Base-by-base conservation (phyloP, 1,140 invertebrate species). In the Gerris buenoi region DNA sequence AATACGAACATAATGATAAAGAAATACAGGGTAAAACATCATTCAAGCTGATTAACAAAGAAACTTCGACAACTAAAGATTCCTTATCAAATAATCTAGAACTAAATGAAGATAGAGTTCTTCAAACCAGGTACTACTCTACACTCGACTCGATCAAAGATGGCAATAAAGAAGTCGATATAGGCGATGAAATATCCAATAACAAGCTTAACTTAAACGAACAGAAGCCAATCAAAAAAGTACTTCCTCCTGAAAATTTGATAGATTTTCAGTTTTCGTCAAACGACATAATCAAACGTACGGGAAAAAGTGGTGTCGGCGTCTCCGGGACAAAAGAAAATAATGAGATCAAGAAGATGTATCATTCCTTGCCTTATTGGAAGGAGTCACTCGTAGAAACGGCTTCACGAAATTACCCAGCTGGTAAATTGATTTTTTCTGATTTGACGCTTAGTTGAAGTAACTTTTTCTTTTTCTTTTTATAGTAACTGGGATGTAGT, bases 361-460 rank as follows among this genome's bases (percentile, higher is more conserved):
- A 61, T 22, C 59, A 61, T 22, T 10, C 5, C n/a, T 10, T 61
- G 25, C 59, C 59, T 3, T 61, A n/a, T 22, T 61, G 59, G 59
- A 61, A 22, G 22, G 25, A 61, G 3, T 61, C 59, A 5, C 3
- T 61, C 59, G n/a, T 61, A 5, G 3, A 61, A 25, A 25, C 25
- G 10, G 25, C 59, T 3, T 25, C n/a, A 5, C 3, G 5, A 22
- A 61, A 22, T 69, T 69, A 27, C 81, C n/a, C n/a, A n/a, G n/a
- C n/a, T n/a, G n/a, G n/a, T n/a, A n/a, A n/a, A n/a, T n/a, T n/a
- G n/a, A n/a, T n/a, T n/a, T n/a, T n/a, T n/a, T n/a, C n/a, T n/a
- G n/a, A n/a, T n/a, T n/a, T n/a, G n/a, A n/a, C n/a, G n/a, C n/a
- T n/a, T n/a, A n/a, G n/a, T n/a, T n/a, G n/a, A n/a, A n/a, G n/a